Conservation (phyloP, 2,888 invertebrate species). For the Drosophila setosimentum region DNA sequence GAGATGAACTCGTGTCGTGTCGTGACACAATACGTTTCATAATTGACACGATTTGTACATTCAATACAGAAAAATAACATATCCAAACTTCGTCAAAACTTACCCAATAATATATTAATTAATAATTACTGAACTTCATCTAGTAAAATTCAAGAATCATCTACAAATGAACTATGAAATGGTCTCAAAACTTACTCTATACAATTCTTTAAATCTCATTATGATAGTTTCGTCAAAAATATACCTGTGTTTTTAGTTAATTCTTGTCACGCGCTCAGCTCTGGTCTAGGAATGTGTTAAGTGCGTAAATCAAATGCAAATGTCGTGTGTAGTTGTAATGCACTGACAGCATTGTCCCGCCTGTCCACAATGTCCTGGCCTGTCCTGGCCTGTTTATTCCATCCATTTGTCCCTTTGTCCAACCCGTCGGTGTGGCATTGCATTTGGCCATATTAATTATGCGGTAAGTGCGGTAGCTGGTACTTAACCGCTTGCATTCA, state of each 20-base stretch:
- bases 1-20: constrained; percentile 11
- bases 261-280: constrained; percentile 45
- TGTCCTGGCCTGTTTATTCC: constrained; percentile 47
- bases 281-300: constrained; percentile 38
- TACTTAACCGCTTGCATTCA: constrained; percentile 59
- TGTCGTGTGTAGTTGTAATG: constrained; percentile 64
- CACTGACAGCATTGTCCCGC: constrained; percentile 70
- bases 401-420: constrained; percentile 17
- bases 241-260: no score
- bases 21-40: constrained; percentile 25
- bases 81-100: no score
- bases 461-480: constrained; percentile 59
- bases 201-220: no score
- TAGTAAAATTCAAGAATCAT: no score
- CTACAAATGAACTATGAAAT: no score
- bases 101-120: no score
- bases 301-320: constrained; percentile 80
- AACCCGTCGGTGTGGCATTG: constrained; percentile 39
- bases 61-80: no score
- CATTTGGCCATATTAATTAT: constrained; percentile 78
- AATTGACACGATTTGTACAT: background rate
- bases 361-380: constrained; percentile 9
- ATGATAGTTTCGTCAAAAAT: no score
- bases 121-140: no score
- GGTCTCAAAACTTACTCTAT: no score